Percentiles rank a stretch among this genome's conserved stretches.
phyloP scores from a whole-genome alignment of 2,113 vertebrate genomes.

The Benitochromis conjunctus region DNA sequence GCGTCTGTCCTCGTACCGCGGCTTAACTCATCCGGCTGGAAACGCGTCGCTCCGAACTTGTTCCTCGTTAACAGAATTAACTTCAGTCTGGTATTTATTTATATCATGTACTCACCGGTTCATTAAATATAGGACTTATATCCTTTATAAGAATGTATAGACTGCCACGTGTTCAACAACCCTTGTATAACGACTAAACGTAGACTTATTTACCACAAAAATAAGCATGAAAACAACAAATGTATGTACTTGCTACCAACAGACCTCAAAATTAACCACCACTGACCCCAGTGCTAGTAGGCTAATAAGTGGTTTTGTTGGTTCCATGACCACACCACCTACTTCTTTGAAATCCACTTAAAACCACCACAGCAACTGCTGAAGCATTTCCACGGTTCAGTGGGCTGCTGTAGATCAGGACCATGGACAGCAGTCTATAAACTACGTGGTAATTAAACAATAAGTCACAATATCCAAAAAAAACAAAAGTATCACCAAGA shows the following conservation, averaged over 20 bases:
- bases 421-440: neutral
- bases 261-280: neutral
- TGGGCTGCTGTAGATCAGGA: neutral
- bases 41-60: neutral
- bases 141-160: neutral
- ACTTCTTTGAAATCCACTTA: neutral
- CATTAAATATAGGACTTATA: neutral
- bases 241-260: neutral
- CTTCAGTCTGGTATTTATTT: neutral
- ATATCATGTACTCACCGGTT: neutral
- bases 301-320: neutral
- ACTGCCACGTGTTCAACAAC: neutral
- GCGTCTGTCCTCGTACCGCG: neutral
- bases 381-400: neutral
- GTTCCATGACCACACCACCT: neutral
- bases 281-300: neutral
- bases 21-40: constrained; percentile 28
- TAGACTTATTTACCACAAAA: neutral
- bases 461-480: neutral
- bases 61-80: constrained; percentile 2
- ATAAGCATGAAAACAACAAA: neutral
- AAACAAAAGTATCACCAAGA: too few species aligned
- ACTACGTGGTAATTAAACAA: neutral
- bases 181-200: neutral
- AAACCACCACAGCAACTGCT: neutral